Evolutionary conservation across 1,140 invertebrate species (phyloP), one percentile per base, ranked within the genome.

Genomic region (Drosophila varians): DNA sequence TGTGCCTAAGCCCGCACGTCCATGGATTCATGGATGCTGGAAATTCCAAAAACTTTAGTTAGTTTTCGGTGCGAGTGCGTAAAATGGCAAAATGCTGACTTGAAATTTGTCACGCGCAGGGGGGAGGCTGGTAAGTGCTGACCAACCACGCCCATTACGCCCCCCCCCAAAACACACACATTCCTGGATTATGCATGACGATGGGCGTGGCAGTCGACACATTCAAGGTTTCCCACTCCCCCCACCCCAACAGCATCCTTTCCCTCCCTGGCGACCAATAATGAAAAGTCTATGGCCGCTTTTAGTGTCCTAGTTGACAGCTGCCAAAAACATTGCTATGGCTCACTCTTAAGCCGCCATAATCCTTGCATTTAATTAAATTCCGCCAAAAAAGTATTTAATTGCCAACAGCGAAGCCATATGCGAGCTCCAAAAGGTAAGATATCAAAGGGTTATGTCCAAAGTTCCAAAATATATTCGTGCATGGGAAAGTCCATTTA

Each of bases 31-130:
- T 25, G 11, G 8, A 38, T 14, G 23, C 28, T 26, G 6, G 26
- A 21, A 11, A 25, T 19, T 38, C 2, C 18, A 9, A 31, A 65
- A 31, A 65, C 43, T 65, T 65, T 65, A 18, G 57, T 28, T 51
- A 42, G 43, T 64, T 65, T 65, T 31, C 23, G 14, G 19, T n/a
- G 56, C 36, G 18, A 56, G 46, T 48, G 43, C 53, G 45, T 49
- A 73, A 86, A 79, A 76, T 80, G 26, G 76, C 78, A 72, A 84
- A 80, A 45, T 77, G 80, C 82, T 87, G 80, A 80, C 72, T 78
- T 16, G 14, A 61, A 72, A 84, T 80, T 69, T 84, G 76, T 80
- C 80, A 80, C 80, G 58, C 80, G 62, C 80, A 84, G 11, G 2
- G 8, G 4, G 9, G 0, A 8, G 28, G 1, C 3, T 31, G 49